A percentile compares a stretch with the other conserved stretches of the same genome.
These are phyloP conservation scores for Sphinx pinastri DNA, from an alignment of 2,888 invertebrate genomes.

Conservation along the genomic window DNA sequence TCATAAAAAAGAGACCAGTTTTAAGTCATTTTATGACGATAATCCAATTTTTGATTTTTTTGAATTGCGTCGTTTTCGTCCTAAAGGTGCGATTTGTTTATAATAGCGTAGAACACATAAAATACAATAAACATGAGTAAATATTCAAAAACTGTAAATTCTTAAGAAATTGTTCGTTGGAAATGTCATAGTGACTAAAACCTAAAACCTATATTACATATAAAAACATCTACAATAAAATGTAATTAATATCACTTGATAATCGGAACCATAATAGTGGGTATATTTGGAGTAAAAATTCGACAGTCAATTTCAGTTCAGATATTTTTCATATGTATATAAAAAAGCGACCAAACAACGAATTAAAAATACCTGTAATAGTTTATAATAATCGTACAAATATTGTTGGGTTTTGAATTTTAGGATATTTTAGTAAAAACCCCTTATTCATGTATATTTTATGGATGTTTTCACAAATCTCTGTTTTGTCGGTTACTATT, in stretches of 20 bases:
- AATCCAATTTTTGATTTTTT: too few relatives aligned
- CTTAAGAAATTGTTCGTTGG: slow-evolving; percentile 68
- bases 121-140: slow-evolving; percentile 16
- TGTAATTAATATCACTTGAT: slow-evolving; percentile 75
- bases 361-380: neutral
- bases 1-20: too few relatives aligned
- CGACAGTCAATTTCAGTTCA: slow-evolving; percentile 8
- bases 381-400: neutral
- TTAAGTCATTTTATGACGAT: too few relatives aligned
- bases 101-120: slow-evolving; percentile 17
- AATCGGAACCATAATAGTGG: slow-evolving; percentile 58
- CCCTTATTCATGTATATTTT: too few relatives aligned
- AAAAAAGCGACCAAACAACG: neutral
- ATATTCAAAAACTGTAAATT: slow-evolving; percentile 41
- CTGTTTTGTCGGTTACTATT: too few relatives aligned
- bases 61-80: too few relatives aligned
- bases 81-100: too few relatives aligned
- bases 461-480: too few relatives aligned
- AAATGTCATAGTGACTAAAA: slow-evolving; percentile 59
- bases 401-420: neutral
- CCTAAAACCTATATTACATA: slow-evolving; percentile 57
- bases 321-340: neutral
- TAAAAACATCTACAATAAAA: slow-evolving; percentile 61
- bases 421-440: neutral
- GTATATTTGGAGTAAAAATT: slow-evolving; percentile 9